phyloP scores from a whole-genome alignment of 2,888 invertebrate genomes.

The Ornithoptera priamus region DNA sequence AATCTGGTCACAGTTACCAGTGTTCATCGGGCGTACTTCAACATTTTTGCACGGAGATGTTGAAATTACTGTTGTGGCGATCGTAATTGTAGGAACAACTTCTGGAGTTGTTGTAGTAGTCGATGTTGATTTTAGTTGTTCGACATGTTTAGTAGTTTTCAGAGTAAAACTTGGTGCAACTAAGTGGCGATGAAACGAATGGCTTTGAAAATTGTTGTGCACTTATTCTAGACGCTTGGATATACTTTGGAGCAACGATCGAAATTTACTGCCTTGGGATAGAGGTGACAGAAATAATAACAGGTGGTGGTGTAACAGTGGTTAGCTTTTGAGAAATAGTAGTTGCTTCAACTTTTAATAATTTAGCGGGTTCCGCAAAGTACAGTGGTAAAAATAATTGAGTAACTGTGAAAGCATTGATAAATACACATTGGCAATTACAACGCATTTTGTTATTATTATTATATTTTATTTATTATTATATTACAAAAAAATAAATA shows the following conservation, averaged over 20 bases:
- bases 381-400: too few relatives aligned
- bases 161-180: not conserved
- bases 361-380: too few relatives aligned
- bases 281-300: not conserved
- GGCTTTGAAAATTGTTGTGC: not conserved
- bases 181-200: not conserved
- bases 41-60: slow-evolving; percentile 2
- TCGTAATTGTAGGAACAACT: not conserved
- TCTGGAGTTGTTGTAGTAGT: not conserved
- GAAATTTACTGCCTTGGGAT: not conserved
- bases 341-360: too few relatives aligned
- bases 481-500: too few relatives aligned
- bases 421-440: too few relatives aligned
- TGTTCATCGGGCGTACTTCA: slow-evolving; percentile 11
- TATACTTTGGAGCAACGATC: not conserved
- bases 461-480: too few relatives aligned
- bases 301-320: not conserved
- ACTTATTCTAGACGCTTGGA: not conserved
- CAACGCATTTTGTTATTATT: too few relatives aligned
- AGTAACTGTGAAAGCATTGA: too few relatives aligned
- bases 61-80: not conserved
- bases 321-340: not conserved
- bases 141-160: not conserved
- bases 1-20: slow-evolving; percentile 18
- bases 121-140: not conserved